phyloP scores from a whole-genome alignment of 2,888 invertebrate genomes.

The Fissipunctia ypsillon region DNA sequence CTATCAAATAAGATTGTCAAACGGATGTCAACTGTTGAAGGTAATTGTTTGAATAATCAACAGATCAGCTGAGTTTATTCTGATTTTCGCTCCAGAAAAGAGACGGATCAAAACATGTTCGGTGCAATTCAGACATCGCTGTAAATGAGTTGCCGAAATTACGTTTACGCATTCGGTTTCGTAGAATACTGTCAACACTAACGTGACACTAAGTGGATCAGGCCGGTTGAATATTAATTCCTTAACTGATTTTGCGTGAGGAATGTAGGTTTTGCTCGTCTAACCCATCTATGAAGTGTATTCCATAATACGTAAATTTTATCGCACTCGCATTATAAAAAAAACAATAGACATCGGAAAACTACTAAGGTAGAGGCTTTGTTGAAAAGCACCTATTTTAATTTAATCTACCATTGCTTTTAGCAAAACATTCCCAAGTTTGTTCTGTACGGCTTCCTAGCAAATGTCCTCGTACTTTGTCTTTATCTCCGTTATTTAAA shows the following conservation, averaged over 20 bases:
- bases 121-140: neutral
- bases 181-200: too few species aligned
- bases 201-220: too few species aligned
- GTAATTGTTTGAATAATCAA: too few species aligned
- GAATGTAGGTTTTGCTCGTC: too few species aligned
- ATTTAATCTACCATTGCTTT: conserved; percentile 20
- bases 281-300: too few species aligned
- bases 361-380: neutral
- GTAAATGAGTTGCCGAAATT: neutral
- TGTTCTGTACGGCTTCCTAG: neutral
- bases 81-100: too few species aligned
- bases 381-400: neutral
- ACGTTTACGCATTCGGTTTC: neutral
- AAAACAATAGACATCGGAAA: neutral
- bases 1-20: neutral
- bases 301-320: neutral
- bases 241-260: neutral
- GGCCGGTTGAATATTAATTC: neutral
- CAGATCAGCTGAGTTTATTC: too few species aligned
- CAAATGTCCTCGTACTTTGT: neutral
- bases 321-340: neutral
- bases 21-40: neutral
- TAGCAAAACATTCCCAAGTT: neutral
- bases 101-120: neutral
- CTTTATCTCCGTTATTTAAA: conserved; percentile 43